Base-by-base conservation (phyloP, 2,888 invertebrate genomes). In the Leptinotarsa peninsularis region DNA sequence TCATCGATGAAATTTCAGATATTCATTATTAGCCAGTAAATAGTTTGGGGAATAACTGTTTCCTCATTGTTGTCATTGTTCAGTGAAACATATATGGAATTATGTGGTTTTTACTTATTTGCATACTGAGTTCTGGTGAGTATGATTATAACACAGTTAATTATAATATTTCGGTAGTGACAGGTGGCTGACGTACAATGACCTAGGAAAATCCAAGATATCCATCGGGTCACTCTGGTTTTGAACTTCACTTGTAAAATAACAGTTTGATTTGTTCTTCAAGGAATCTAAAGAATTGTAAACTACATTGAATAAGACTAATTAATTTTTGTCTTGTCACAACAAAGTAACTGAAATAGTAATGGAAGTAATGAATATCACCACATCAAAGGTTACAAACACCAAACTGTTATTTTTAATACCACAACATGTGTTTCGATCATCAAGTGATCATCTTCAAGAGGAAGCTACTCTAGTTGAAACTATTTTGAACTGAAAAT, bases 71-170 rank as follows among this genome's bases (percentile, higher is more conserved):
- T 58, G 58, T 23, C n/a, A 52, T 52, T 52, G 52, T 52, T 52
- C 21, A 58, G 58, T 23, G 58, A 4, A 58, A 58, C 21, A 15
- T 23, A 58, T 58, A 23, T 58, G 58, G 2, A 14, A 58, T 58
- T 58, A 58, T 58, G 58, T 23, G 58, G 58, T 23, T 58, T 58
- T 58, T 58, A 23, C 14, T 23, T 17, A 58, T 58, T 58, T 58
- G 58, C 58, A 58, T 58, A 58, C 4, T 58, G 15, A 58, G 23
- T 58, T 58, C 23, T 58, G 58, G 58, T 58, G 58, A 58, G 58
- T 58, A 27, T 21, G 23, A 58, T 58, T 58, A 58, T 56, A 56
- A 21, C 10, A 43, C 43, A 43, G 23, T 21, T 58, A 4, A 18
- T 21, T 23, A 21, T 21, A 2, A 58, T 21, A 58, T 23, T 23